Evolutionary conservation across 2,888 invertebrate genomes (phyloP), one percentile per base, ranked within the genome.

Genomic region (Zygogramma bicolorata): DNA sequence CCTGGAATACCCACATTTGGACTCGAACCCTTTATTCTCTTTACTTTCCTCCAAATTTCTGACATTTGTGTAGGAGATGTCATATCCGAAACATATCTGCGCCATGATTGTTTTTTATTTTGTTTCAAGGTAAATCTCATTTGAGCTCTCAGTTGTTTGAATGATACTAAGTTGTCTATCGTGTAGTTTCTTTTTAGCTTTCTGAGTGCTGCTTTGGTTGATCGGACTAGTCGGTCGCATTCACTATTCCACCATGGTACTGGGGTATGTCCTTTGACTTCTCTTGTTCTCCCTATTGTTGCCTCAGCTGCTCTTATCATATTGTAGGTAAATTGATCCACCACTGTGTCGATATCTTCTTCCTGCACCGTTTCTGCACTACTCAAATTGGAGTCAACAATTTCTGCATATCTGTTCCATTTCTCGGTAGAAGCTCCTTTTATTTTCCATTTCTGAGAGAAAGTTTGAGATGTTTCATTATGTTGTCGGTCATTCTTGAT

Each of bases 221-320:
- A 20, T 57, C 25, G 20, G 53, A 57, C 25, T 20, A 25, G 22
- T 57, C 25, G 22, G 20, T 57, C 22, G 53, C 53, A 57, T 25
- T 57, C 53, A 22, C 25, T 57, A 20, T 57, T 57, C 53, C 53
- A 57, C 53, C 53, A 57, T 57, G 25, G 53, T 20, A 57, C 25
- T 57, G 53, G 53, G 25, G 20, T 20, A 57, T 25, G 53, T 20
- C 53, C 53, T 57, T 57, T 57, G 22, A 57, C 22, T 20, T 22
- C 22, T 13, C 15, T 58, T 27, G 58, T 58, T 58, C 29, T 58
- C 13, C 58, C 58, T 58, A 58, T 58, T 27, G 58, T 15, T 15
- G 25, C 25, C 7, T 13, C 29, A 13, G 58, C 58, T 27, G 58
- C 58, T n/a, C 29, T 25, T 13, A 58, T 27, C 25, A 58, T 58